Percentiles rank a stretch among this genome's conserved stretches.
Conservation (phyloP, 2,113 vertebrate genomes). For the Numenius arquata region DNA sequence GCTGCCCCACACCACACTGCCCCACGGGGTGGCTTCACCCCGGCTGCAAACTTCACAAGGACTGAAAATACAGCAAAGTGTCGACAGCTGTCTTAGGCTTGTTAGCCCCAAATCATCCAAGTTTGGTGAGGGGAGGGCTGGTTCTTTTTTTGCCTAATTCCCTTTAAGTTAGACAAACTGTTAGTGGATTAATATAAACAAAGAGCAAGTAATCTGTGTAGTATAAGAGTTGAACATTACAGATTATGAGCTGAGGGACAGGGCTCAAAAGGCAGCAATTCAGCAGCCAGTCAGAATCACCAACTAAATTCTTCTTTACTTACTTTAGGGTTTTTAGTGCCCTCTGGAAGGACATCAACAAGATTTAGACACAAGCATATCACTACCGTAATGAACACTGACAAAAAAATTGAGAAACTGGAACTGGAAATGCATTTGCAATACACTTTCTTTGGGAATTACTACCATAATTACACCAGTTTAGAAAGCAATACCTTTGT, state of each 20-base stretch:
- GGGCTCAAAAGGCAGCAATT: neutral
- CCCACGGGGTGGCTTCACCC: neutral
- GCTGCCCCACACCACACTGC: neutral
- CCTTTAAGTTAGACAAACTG: neutral
- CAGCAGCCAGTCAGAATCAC: slow-evolving; percentile 16
- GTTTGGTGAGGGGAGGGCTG: neutral
- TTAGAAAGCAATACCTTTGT: slow-evolving; percentile 50
- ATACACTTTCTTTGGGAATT: slow-evolving; percentile 28
- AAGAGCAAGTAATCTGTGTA: neutral
- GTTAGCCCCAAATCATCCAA: neutral
- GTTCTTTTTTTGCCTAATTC: neutral
- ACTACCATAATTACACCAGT: slow-evolving; percentile 20
- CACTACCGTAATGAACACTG: slow-evolving; percentile 22
- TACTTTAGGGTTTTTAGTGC: slow-evolving; percentile 35
- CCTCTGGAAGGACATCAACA: slow-evolving; percentile 56
- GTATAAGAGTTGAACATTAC: neutral
- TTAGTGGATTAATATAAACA: neutral
- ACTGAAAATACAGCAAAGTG: neutral
- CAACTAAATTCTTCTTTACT: slow-evolving; percentile 29
- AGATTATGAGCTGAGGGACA: slow-evolving; percentile 16
- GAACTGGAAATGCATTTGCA: slow-evolving; percentile 34
- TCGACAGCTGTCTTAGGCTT: neutral
- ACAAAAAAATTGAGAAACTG: neutral
- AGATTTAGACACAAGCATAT: slow-evolving; percentile 49
- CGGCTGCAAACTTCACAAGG: neutral